phyloP scores from a whole-genome alignment of 2,797 vertebrate species.

The Synaphobranchus kaupii region DNA sequence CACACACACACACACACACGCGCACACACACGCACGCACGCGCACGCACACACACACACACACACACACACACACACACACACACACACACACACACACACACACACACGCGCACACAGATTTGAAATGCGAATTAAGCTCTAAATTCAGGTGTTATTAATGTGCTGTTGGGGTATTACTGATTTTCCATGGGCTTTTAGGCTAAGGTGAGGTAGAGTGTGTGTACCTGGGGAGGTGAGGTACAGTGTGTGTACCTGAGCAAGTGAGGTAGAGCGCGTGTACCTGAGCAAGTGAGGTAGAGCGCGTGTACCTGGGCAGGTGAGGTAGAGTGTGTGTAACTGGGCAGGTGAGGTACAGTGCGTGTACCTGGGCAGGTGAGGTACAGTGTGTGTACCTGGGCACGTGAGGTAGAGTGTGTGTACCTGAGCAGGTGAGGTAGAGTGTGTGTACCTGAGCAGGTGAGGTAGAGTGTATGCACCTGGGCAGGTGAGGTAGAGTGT shows the following conservation, averaged over 20 bases:
- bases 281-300: background rate
- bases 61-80: too few species aligned
- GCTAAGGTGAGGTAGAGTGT: background rate
- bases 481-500: constrained; percentile 22
- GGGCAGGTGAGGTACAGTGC: background rate
- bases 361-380: background rate
- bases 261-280: background rate
- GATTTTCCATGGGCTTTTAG: background rate
- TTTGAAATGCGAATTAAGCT: background rate
- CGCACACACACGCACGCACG: too few species aligned
- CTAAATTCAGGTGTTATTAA: background rate
- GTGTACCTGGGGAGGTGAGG: background rate
- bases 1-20: too few species aligned
- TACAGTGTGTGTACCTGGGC: background rate
- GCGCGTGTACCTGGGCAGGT: background rate
- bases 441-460: background rate
- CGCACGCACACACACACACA: too few species aligned
- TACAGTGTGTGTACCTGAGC: background rate
- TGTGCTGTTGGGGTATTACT: background rate
- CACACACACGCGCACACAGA: background rate
- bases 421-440: background rate
- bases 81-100: too few species aligned
- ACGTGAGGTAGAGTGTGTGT: background rate
- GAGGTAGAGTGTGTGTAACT: background rate
- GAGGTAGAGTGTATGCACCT: constrained; percentile 59